Evolutionary conservation across 2,797 vertebrate species (phyloP).

Genomic region (Margarornis squamiger): DNA sequence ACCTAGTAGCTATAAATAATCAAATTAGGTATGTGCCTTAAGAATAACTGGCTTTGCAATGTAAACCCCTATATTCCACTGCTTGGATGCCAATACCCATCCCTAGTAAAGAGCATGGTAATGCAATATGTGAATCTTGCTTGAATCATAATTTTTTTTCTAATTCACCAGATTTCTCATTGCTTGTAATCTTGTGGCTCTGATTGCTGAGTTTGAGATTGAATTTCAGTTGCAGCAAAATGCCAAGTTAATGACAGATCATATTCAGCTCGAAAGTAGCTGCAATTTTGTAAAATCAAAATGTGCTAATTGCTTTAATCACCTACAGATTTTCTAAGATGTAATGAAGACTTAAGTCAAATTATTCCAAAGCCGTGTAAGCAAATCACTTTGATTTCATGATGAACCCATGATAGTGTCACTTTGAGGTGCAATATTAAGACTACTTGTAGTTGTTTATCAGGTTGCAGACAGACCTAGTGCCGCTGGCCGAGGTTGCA

Average conservation of each 20-base stretch:
- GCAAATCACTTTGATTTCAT: neutral
- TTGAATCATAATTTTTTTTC: neutral
- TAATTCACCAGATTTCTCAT: neutral
- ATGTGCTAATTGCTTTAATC: neutral
- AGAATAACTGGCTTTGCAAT: neutral
- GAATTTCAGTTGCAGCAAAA: neutral
- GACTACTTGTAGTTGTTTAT: fast-evolving
- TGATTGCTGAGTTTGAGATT: neutral
- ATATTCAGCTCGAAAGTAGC: neutral
- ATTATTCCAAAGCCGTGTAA: neutral
- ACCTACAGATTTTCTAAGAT: neutral
- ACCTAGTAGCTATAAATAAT: neutral
- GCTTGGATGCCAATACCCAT: neutral
- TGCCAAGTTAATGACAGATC: neutral
- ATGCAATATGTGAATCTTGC: neutral
- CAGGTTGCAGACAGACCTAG: neutral
- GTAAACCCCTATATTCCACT: neutral
- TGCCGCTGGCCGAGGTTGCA: neutral
- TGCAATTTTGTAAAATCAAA: neutral
- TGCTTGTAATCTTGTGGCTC: neutral
- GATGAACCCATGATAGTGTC: neutral
- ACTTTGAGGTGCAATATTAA: neutral
- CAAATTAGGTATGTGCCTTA: neutral
- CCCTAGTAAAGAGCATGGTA: neutral
- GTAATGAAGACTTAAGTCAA: neutral